Conservation (phyloP, 2,888 invertebrate genomes). For the Drosophila tanythrix region DNA sequence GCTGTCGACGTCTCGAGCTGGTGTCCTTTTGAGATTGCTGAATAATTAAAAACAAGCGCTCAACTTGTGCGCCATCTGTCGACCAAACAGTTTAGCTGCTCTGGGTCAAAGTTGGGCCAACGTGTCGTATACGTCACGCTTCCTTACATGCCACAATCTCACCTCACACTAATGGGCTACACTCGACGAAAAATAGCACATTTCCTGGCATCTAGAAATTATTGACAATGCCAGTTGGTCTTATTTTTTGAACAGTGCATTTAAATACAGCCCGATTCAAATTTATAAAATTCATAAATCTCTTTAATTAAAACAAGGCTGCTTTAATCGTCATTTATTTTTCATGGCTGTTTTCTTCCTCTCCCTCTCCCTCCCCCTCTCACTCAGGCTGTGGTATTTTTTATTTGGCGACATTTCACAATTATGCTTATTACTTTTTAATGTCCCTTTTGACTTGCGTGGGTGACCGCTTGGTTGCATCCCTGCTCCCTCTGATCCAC, state of each 20-base stretch:
- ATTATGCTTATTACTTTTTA: slow-evolving; percentile 78
- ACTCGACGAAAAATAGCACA: background rate
- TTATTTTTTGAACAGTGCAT: background rate
- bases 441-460: slow-evolving; percentile 57
- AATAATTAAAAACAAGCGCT: slow-evolving; percentile 71
- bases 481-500: slow-evolving; percentile 28
- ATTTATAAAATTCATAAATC: background rate
- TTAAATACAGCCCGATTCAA: background rate
- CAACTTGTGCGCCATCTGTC: slow-evolving; percentile 73
- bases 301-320: background rate
- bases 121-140: slow-evolving; percentile 54
- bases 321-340: background rate
- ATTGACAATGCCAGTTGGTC: background rate
- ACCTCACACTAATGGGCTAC: background rate
- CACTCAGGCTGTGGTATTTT: background rate
- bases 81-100: slow-evolving; percentile 67
- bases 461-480: slow-evolving; percentile 12
- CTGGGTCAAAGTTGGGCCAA: slow-evolving; percentile 76
- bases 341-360: slow-evolving; percentile 21
- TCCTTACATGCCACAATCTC: slow-evolving; percentile 1
- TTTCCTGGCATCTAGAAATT: background rate
- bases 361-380: background rate
- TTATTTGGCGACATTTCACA: slow-evolving; percentile 61
- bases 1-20: slow-evolving; percentile 32
- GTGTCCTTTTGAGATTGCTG: slow-evolving; percentile 54